Conservation (phyloP, 1,140 invertebrate species). For the Ostrea denselamellosa region DNA sequence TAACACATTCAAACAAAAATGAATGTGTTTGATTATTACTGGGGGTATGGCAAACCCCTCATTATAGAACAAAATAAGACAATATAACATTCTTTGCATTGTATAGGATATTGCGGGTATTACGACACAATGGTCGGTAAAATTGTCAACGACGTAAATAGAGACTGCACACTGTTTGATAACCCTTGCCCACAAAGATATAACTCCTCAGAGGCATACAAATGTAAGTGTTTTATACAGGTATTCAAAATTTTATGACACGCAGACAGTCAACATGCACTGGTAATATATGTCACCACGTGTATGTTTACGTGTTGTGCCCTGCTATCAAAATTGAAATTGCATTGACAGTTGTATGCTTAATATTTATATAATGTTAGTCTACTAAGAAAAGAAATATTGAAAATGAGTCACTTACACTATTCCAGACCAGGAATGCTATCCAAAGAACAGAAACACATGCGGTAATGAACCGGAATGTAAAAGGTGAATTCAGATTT, state of each 20-base stretch:
- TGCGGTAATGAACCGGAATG: background rate
- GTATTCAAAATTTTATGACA: too few relatives aligned
- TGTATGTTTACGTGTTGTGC: too few relatives aligned
- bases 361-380: too few relatives aligned
- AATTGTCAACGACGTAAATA: background rate
- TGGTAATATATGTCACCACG: too few relatives aligned
- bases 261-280: too few relatives aligned
- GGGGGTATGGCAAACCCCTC: too few relatives aligned
- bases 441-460: background rate
- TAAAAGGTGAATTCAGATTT: background rate
- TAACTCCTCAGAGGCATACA: background rate
- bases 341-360: too few relatives aligned
- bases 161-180: background rate
- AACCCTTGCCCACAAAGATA: background rate
- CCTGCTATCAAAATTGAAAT: too few relatives aligned
- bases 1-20: too few relatives aligned
- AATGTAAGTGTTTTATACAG: background rate
- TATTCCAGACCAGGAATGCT: background rate
- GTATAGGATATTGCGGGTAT: background rate
- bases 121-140: background rate
- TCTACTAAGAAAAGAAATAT: too few relatives aligned
- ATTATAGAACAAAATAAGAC: too few relatives aligned
- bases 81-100: background rate
- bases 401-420: background rate
- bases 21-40: too few relatives aligned